These are phyloP conservation scores for Athalia rosae DNA, from an alignment of 2,888 invertebrate genomes.

Conservation along the genomic window DNA sequence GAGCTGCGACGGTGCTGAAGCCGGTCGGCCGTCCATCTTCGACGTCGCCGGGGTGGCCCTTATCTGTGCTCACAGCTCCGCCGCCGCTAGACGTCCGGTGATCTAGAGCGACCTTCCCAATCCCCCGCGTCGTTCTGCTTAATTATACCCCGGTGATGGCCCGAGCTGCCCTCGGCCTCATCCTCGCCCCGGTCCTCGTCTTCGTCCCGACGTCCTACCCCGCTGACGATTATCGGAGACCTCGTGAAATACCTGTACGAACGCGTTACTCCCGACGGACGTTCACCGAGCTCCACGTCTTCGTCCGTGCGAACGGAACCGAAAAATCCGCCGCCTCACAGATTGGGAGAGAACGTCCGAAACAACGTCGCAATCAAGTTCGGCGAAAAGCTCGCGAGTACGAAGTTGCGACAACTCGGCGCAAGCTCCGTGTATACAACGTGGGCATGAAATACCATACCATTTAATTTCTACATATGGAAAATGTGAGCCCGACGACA, in stretches of 20 bases:
- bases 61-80: constrained; percentile 73
- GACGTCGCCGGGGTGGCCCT: constrained; percentile 73
- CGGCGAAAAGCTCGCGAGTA: too few species aligned
- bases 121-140: constrained; percentile 54
- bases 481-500: constrained; percentile 38
- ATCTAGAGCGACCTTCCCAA: constrained; percentile 70
- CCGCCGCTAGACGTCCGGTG: constrained; percentile 71
- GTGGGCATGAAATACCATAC: too few species aligned
- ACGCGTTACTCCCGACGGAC: not conserved
- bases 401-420: not conserved
- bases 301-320: too few species aligned
- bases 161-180: not conserved
- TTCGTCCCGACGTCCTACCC: not conserved
- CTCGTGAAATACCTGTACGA: not conserved
- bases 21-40: constrained; percentile 73
- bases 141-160: constrained; percentile 62
- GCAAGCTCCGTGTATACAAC: not conserved
- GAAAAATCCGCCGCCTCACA: too few species aligned
- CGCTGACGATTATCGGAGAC: constrained; percentile 16
- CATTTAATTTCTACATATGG: not conserved
- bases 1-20: constrained; percentile 64
- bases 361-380: too few species aligned
- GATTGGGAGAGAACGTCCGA: too few species aligned
- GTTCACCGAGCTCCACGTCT: not conserved
- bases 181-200: not conserved